Percentiles rank a stretch among this genome's conserved stretches.
These are phyloP conservation scores for Saccostrea echinata DNA, from an alignment of 1,140 invertebrate genomes.

Conservation along the genomic window DNA sequence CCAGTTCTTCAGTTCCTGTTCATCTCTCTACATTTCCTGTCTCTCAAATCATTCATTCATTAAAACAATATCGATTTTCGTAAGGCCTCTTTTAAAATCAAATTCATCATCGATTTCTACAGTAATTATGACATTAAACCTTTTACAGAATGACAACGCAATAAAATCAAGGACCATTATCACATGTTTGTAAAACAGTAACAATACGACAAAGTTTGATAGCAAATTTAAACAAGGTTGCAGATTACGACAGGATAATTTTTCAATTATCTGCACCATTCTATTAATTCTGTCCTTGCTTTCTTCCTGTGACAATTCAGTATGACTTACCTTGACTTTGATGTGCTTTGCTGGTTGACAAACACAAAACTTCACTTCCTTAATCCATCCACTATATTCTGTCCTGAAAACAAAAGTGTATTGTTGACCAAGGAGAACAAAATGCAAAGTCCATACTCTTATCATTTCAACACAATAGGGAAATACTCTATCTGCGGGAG, in stretches of 20 bases:
- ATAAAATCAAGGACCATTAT: constrained; percentile 16
- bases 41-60: constrained; percentile 2
- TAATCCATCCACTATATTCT: background rate
- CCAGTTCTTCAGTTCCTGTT: background rate
- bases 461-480: background rate
- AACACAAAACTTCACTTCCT: background rate
- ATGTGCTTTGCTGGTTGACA: background rate
- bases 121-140: background rate
- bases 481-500: background rate
- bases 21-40: constrained; percentile 9
- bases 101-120: background rate
- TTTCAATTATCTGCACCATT: background rate
- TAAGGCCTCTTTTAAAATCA: background rate
- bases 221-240: background rate
- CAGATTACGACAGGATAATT: background rate
- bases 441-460: background rate
- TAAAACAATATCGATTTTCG: background rate
- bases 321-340: background rate
- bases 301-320: background rate
- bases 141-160: background rate
- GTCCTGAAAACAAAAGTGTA: background rate
- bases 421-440: background rate
- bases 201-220: background rate
- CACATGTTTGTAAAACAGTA: background rate
- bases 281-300: background rate